These are phyloP conservation scores for Etheostoma nigrum DNA, from an alignment of 2,797 vertebrate genomes.

Conservation along the genomic window DNA sequence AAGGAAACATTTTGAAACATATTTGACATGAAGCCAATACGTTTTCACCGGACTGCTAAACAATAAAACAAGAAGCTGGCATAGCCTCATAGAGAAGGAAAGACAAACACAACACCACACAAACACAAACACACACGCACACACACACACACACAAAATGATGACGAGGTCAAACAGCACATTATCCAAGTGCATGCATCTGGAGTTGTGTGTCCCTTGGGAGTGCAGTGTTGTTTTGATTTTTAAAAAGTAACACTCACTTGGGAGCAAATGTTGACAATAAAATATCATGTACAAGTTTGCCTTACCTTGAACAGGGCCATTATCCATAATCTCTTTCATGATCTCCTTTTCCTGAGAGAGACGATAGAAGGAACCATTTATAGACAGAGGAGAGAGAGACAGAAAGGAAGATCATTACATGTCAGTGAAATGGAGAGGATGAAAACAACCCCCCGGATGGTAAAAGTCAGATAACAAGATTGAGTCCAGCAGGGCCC, in stretches of 20 bases:
- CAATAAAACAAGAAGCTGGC: slow-evolving; percentile 71
- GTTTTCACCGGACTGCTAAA: slow-evolving; percentile 59
- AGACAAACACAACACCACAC: slow-evolving; percentile 4
- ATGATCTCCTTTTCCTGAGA: slow-evolving; percentile 96
- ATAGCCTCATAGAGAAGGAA: slow-evolving; percentile 44
- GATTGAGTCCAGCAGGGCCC: slow-evolving; percentile 55
- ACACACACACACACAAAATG: background rate
- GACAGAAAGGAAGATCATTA: slow-evolving; percentile 54
- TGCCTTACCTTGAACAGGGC: slow-evolving; percentile 94
- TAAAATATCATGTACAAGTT: slow-evolving; percentile 4
- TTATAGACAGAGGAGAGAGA: slow-evolving; percentile 31
- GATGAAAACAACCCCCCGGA: slow-evolving; percentile 60
- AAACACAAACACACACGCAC: background rate
- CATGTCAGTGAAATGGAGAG: slow-evolving; percentile 57
- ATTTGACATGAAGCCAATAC: slow-evolving; percentile 56
- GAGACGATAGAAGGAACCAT: slow-evolving; percentile 40
- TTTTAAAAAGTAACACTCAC: slow-evolving; percentile 3
- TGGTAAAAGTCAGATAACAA: slow-evolving; percentile 67
- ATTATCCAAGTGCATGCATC: slow-evolving; percentile 25
- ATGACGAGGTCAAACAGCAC: slow-evolving; percentile 53
- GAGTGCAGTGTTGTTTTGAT: background rate
- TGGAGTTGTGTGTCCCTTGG: slow-evolving; percentile 15
- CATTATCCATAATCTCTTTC: slow-evolving; percentile 98
- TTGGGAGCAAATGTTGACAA: slow-evolving; percentile 17
- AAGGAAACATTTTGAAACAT: slow-evolving; percentile 44